These are phyloP conservation scores for Avahi laniger DNA, from an alignment of 2,797 vertebrate species.

Conservation along the genomic window DNA sequence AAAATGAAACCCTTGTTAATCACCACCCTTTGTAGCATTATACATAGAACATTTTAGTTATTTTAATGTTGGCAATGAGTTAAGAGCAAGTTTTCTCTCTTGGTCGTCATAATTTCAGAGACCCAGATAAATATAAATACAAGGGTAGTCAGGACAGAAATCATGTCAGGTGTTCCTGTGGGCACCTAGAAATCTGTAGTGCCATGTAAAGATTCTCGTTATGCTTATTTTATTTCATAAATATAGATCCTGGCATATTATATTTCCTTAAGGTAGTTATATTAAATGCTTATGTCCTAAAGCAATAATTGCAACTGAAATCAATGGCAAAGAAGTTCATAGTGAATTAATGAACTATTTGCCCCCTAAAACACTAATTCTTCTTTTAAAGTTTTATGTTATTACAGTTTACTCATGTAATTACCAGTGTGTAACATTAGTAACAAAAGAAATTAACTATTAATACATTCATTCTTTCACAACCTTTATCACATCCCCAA, in stretches of 20 bases:
- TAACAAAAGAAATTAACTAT: constrained; percentile 7
- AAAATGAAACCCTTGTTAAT: constrained; percentile 39
- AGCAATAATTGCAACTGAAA: constrained; percentile 13
- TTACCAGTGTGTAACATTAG: background rate
- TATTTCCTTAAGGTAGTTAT: background rate
- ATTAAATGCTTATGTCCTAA: background rate
- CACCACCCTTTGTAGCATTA: background rate
- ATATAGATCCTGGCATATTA: background rate
- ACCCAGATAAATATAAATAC: background rate
- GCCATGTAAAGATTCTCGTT: background rate
- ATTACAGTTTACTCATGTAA: background rate
- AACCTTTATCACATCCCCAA: background rate
- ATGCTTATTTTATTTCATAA: background rate
- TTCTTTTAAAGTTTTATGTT: constrained; percentile 3
- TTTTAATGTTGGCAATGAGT: background rate
- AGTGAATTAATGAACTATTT: background rate
- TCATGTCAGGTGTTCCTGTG: background rate
- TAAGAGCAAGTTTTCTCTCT: background rate
- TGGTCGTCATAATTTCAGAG: background rate
- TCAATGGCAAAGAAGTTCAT: constrained; percentile 2
- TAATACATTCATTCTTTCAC: constrained; percentile 8
- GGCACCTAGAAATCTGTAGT: background rate
- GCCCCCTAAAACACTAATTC: background rate
- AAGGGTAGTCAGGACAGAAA: background rate
- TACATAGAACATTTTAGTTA: background rate